Percentiles rank a stretch among this genome's conserved stretches.
phyloP scores from a whole-genome alignment of 2,888 invertebrate genomes.

The Thumatha senex region DNA sequence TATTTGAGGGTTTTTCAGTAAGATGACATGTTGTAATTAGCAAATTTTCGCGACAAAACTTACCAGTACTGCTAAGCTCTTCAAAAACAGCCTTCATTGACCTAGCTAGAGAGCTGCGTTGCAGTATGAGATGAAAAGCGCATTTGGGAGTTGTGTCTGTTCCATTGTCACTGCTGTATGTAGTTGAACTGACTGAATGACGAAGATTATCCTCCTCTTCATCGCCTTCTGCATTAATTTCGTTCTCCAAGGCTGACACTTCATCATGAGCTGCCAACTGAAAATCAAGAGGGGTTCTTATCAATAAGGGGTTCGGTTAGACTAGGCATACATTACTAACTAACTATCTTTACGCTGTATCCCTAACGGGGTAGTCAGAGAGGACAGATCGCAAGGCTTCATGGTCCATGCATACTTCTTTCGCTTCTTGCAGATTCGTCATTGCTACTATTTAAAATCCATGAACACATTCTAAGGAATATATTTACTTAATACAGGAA shows the following conservation, averaged over 20 bases:
- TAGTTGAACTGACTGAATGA: constrained; percentile 66
- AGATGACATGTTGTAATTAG: too few species aligned
- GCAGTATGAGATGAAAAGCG: constrained; percentile 91
- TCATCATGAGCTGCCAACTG: constrained; percentile 84
- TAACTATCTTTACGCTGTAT: too few species aligned
- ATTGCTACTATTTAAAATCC: too few species aligned
- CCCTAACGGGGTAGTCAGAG: too few species aligned
- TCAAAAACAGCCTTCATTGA: constrained; percentile 93
- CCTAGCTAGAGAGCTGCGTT: constrained; percentile 91
- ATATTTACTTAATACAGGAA: too few species aligned
- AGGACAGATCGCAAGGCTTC: too few species aligned
- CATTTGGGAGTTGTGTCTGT: constrained; percentile 70
- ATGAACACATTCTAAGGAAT: too few species aligned
- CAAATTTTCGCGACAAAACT: constrained; percentile 5
- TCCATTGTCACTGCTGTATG: constrained; percentile 52
- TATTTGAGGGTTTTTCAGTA: too few species aligned
- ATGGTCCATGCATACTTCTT: too few species aligned
- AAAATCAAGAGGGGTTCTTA: constrained; percentile 5
- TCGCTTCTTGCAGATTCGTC: too few species aligned
- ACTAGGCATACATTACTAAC: too few species aligned
- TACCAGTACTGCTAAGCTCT: constrained; percentile 86
- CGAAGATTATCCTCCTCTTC: constrained; percentile 70
- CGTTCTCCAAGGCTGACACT: constrained; percentile 77
- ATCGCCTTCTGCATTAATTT: constrained; percentile 70
- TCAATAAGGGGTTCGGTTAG: not conserved